Base-by-base conservation (phyloP, 64 coral and sea anemone genomes). In the Porites lutea region DNA sequence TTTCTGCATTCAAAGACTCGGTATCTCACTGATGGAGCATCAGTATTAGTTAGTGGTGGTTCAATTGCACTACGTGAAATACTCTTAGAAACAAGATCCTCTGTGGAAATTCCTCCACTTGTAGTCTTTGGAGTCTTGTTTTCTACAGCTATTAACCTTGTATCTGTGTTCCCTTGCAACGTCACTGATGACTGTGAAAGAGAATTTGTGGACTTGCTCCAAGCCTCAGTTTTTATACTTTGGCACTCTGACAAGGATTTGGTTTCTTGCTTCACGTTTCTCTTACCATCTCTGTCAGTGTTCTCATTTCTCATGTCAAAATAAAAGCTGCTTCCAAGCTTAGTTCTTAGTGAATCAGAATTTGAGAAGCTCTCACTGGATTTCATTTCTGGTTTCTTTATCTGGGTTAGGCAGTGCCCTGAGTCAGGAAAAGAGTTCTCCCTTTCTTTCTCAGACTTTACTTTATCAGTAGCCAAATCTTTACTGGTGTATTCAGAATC, bases 1-100 rank as follows among this genome's bases (percentile, higher is more conserved):
- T 85, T 93, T 66, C 91, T 86, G 71, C 91, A 93, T 12, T 83
- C 73, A 43, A 93, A 93, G 74, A 87, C 87, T 59, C 87, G 87
- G 57, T 78, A 93, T 37, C 91, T 67, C 37, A 22, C 79, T 5
- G 91, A 93, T 2, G 91, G 91, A 4, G 91, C 79, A 22, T 93
- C 91, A 8, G 71, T 87, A 18, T 93, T 87, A 6, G 61, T 87
- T 12, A 93, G 65, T 16, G 91, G 91, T 3, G 91, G 91, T 79
- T 93, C 82, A 66, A 77, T 13, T 67, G 75, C 85, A 93, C 91
- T 93, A 44, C 58, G 45, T 16, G 91, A 78, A 43, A 93, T 87
- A 58, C 91, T 93, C 20, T 81, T 79, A 53, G 91, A 93, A 15
- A 93, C 91, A 47, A 93, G 91, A 22, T 52, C 85, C 48, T 91